phyloP scores from a whole-genome alignment of 2,888 invertebrate species.

The Coenonympha glycerion region DNA sequence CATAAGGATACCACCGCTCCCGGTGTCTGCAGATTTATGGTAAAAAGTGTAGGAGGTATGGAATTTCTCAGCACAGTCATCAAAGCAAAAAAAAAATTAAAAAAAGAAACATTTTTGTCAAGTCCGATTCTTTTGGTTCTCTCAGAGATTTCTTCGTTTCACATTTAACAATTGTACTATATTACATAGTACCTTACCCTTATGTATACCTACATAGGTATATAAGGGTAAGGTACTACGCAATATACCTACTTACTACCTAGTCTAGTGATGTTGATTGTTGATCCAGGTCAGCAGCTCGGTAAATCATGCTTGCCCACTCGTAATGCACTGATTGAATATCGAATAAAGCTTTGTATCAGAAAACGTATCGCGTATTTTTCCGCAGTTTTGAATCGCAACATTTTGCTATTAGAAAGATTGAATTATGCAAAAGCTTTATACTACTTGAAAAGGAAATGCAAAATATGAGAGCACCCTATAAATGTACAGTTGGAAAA shows the following conservation, averaged over 20 bases:
- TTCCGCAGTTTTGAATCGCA: constrained; percentile 2
- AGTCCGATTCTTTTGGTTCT: too few relatives aligned
- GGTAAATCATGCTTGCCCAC: neutral
- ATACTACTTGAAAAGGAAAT: neutral
- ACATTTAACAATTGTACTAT: too few relatives aligned
- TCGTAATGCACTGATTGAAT: constrained; percentile 3
- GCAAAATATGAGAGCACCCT: neutral
- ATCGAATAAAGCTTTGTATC: constrained; percentile 1
- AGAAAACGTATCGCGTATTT: constrained; percentile 6
- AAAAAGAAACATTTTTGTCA: too few relatives aligned
- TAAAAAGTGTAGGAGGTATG: neutral
- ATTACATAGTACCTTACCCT: too few relatives aligned
- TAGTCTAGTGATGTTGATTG: too few relatives aligned
- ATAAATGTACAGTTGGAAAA: neutral
- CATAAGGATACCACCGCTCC: too few relatives aligned
- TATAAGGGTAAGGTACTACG: too few relatives aligned
- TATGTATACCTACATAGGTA: too few relatives aligned
- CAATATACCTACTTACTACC: too few relatives aligned
- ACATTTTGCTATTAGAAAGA: constrained; percentile 2
- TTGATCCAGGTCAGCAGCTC: neutral
- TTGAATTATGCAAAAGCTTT: constrained; percentile 7
- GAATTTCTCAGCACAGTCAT: too few relatives aligned
- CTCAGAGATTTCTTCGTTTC: too few relatives aligned
- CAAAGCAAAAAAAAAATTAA: too few relatives aligned
- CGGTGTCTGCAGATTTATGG: neutral